Base-by-base conservation (phyloP, 2,888 invertebrate genomes). In the Ellobium chinense region DNA sequence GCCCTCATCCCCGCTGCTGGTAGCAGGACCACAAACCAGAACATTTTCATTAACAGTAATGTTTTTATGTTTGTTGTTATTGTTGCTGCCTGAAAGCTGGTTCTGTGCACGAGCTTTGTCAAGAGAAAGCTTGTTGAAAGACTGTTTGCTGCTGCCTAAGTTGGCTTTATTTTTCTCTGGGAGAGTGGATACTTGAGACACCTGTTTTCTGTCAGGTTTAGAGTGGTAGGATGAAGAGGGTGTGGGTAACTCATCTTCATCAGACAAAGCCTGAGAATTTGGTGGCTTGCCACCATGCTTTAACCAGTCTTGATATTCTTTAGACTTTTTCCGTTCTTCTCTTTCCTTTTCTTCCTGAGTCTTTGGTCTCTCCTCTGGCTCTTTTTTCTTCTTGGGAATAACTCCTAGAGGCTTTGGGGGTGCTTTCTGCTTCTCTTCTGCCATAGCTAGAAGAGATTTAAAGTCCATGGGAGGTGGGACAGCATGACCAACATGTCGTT, bases 281-380 rank as follows among this genome's bases (percentile, higher is more conserved):
- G 77, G 72, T 18, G 34, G 74, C 58, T 85, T 74, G 9, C 81
- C 85, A 58, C 87, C 85, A 76, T 56, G 77, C 63, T 84, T 86
- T 29, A 82, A 73, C 86, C 86, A 86, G 37, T 86, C 80, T 62
- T 85, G 82, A 72, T 86, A 87, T 31, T 84, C 85, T 75, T 85
- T 80, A 9, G 84, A 66, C 56, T 85, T 83, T 31, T 74, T 56
- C 14, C 86, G 63, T 27, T 80, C 82, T 39, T 84, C 84, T 36
- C 88, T 81, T 29, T 90, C 89, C 46, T 87, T 84, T 70, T 90
- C 90, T 29, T 89, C 87, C 72, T 89, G 89, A 3, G 89, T 89
- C 82, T 87, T 81, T 5, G 88, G 88, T 21, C 84, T 82, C 29
- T 86, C 86, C 18, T 84, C 81, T 27, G 70, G 68, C 31, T 83